phyloP scores from a whole-genome alignment of 1,140 invertebrate genomes.

The Lordiphosa mommai region DNA sequence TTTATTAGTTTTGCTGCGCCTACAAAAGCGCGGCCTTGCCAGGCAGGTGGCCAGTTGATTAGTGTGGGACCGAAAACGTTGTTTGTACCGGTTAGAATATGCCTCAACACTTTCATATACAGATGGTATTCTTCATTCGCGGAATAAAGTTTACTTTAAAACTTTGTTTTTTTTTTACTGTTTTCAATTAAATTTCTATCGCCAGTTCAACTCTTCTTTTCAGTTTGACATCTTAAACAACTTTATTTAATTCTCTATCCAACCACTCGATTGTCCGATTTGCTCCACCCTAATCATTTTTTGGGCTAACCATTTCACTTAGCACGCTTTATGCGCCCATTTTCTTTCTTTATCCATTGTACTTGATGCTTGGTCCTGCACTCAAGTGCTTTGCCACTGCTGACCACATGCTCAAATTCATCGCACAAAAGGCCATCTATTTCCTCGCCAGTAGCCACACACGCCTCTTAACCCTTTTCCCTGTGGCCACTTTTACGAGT shows the following conservation, averaged over 20 bases:
- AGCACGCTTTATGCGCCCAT: neutral
- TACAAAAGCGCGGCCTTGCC: too few relatives aligned
- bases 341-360: conserved; percentile 19
- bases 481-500: conserved; percentile 63
- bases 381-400: conserved; percentile 40
- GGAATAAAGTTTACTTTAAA: too few relatives aligned
- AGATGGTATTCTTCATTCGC: too few relatives aligned
- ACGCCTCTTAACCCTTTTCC: conserved; percentile 58
- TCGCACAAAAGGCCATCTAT: conserved; percentile 31
- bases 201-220: too few relatives aligned
- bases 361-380: conserved; percentile 1
- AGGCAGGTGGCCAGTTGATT: too few relatives aligned
- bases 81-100: too few relatives aligned
- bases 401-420: conserved; percentile 69
- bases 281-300: conserved; percentile 9
- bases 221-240: too few relatives aligned
- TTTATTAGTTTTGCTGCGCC: too few relatives aligned
- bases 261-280: conserved; percentile 14
- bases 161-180: too few relatives aligned
- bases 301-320: neutral
- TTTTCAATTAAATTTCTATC: too few relatives aligned
- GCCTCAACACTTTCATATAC: too few relatives aligned
- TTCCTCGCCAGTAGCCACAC: conserved; percentile 19
- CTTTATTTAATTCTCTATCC: neutral
- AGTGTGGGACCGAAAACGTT: too few relatives aligned